Conservation (phyloP, 2,888 invertebrate species). For the Rosalia funebris region DNA sequence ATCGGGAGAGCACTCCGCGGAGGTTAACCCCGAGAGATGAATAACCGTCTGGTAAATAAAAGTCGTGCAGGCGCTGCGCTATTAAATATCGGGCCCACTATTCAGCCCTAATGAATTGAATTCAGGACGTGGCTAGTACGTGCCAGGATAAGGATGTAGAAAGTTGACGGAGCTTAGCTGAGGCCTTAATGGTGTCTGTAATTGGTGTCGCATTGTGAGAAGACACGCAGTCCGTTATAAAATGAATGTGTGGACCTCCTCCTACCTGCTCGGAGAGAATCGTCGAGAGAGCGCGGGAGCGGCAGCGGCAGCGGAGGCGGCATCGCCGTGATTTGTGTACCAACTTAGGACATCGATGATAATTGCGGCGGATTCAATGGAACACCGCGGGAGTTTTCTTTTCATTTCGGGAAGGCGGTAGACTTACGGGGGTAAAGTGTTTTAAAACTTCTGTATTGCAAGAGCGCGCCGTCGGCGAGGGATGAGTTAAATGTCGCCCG, state of each 20-base stretch:
- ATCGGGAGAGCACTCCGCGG: neutral
- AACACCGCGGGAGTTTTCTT: constrained; percentile 9
- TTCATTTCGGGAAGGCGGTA: neutral
- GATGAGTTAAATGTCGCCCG: neutral
- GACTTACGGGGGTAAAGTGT: neutral
- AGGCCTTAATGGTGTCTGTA: constrained; percentile 43
- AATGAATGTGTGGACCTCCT: constrained; percentile 46
- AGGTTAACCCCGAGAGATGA: constrained; percentile 15
- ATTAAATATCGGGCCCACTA: constrained; percentile 35
- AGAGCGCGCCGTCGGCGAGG: neutral
- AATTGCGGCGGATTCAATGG: constrained; percentile 38
- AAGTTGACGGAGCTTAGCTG: constrained; percentile 32
- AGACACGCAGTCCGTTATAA: constrained; percentile 42
- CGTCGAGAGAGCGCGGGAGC: constrained; percentile 22
- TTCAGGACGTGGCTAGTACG: constrained; percentile 35
- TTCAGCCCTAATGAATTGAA: constrained; percentile 36
- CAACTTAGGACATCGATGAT: constrained; percentile 39
- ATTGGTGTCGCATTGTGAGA: constrained; percentile 50
- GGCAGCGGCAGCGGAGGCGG: constrained; percentile 25
- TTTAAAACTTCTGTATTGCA: constrained; percentile 5
- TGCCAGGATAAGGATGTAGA: constrained; percentile 33
- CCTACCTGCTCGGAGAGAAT: constrained; percentile 42
- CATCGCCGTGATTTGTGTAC: constrained; percentile 43
- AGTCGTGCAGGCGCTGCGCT: constrained; percentile 24
- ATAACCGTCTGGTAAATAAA: constrained; percentile 22